These are phyloP conservation scores for Epinephelus fuscoguttatus DNA, from an alignment of 2,113 vertebrate species.

Conservation along the genomic window DNA sequence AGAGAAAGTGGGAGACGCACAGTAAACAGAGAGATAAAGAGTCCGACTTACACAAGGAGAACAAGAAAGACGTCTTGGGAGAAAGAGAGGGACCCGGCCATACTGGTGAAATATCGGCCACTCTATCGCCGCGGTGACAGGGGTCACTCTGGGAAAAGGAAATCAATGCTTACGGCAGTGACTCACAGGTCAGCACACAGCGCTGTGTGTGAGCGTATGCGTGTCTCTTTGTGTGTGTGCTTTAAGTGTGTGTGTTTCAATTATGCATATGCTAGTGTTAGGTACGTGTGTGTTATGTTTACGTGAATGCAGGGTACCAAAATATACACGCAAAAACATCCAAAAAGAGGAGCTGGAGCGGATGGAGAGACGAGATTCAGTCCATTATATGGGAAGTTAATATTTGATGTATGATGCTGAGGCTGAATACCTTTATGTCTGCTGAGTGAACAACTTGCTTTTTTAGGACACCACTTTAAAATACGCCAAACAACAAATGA, in stretches of 20 bases:
- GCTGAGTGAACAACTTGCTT: background rate
- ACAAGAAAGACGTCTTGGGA: background rate
- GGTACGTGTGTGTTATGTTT: slow-evolving; percentile 23
- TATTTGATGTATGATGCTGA: slow-evolving; percentile 27
- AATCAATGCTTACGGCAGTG: slow-evolving; percentile 88
- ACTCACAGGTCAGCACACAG: slow-evolving; percentile 85
- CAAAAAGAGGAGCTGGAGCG: slow-evolving; percentile 3
- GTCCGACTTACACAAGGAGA: slow-evolving; percentile 8
- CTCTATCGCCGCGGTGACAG: slow-evolving; percentile 84
- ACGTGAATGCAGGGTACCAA: background rate
- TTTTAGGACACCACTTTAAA: background rate
- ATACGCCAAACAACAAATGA: slow-evolving; percentile 12
- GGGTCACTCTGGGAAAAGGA: slow-evolving; percentile 86
- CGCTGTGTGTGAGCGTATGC: slow-evolving; percentile 14
- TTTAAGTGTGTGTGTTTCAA: slow-evolving; percentile 42
- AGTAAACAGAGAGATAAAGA: background rate
- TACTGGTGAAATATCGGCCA: slow-evolving; percentile 81
- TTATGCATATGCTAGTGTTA: slow-evolving; percentile 53
- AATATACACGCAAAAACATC: slow-evolving; percentile 1
- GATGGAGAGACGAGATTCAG: slow-evolving; percentile 10
- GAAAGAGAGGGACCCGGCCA: slow-evolving; percentile 51
- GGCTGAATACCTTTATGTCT: slow-evolving; percentile 5
- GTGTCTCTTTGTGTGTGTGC: slow-evolving; percentile 22
- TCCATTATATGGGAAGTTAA: slow-evolving; percentile 26
- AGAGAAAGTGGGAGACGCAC: background rate